Evolutionary conservation across 1,140 invertebrate species (phyloP), one percentile per base, ranked within the genome.

Genomic region (Ctenoplectra terminalis): DNA sequence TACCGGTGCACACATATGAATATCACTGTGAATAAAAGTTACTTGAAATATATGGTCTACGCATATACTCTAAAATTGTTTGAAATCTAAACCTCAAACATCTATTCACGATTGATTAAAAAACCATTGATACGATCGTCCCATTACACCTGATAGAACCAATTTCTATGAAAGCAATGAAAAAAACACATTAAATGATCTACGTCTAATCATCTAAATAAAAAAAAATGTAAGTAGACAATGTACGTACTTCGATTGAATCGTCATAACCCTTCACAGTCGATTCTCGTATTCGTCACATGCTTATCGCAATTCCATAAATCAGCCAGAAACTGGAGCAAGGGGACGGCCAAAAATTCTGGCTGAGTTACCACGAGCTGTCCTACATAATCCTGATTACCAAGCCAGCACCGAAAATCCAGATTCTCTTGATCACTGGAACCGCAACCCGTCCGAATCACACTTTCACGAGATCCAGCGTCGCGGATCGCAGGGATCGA

Each of bases 381-480:
- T 77, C 52, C 64, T 64, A 52, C 52, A 60, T 69, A 58, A 69
- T 77, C 75, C 63, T 48, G 52, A 69, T 77, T 77, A 77, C 15
- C 37, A n/a, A 63, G 9, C 56, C 50, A 56, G 9, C 40, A 48
- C 23, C 26, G 64, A 58, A 67, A 34, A 76, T 76, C 61, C 74
- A 37, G 26, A 34, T 13, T 56, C 1, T 17, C 15, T 0, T 31
- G 23, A 43, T 63, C 37, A 11, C 46, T 13, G 31, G n/a, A 29
- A 50, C 72, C 29, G 9, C 61, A 26, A 17, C n/a, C 6, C 8
- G 17, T 17, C 8, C n/a, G 17, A 50, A 8, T 2, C 52, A 2
- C 52, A 1, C 15, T 13, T 23, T 7, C 58, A 23, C 31, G 4
- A 56, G 29, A 48, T n/a, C 52, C 20, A 15, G 26, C 46, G 31